Evolutionary conservation across 2,888 invertebrate genomes (phyloP).

Genomic region (Adelphocoris suturalis): DNA sequence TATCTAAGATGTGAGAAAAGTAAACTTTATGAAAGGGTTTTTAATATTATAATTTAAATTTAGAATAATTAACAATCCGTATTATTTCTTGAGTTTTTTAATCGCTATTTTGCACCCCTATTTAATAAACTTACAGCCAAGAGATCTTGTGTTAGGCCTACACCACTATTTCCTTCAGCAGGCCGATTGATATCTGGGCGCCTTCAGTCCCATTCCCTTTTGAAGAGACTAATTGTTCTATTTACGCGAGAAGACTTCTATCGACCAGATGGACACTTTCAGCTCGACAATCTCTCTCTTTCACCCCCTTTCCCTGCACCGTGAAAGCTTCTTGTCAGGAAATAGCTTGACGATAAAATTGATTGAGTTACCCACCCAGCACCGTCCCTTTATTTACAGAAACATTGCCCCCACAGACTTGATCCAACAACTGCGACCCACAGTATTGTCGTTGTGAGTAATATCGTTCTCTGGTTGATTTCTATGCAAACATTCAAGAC

Average conservation of each 20-base stretch:
- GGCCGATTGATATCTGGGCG: not conserved
- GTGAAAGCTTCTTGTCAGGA: not conserved
- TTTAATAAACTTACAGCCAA: too few relatives aligned
- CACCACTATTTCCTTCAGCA: not conserved
- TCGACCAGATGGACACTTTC: conserved; percentile 10
- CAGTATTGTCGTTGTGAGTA: not conserved
- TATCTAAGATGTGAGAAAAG: too few relatives aligned
- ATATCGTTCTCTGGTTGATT: too few relatives aligned
- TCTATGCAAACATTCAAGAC: too few relatives aligned
- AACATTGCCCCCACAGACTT: not conserved
- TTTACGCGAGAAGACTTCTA: conserved; percentile 12
- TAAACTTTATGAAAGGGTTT: too few relatives aligned
- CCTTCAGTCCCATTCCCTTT: not conserved
- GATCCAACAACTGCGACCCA: not conserved
- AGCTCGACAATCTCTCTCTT: not conserved
- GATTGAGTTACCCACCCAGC: not conserved
- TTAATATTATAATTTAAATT: too few relatives aligned
- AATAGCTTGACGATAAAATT: conserved; percentile 10
- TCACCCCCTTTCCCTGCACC: not conserved
- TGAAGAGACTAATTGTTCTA: conserved; percentile 22
- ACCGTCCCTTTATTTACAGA: not conserved
- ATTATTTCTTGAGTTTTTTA: too few relatives aligned
- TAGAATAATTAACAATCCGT: too few relatives aligned
- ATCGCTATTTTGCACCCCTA: too few relatives aligned
- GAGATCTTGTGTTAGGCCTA: not conserved